Evolutionary conservation across 2,113 vertebrate species (phyloP).

Genomic region (Turdus rufiventris): DNA sequence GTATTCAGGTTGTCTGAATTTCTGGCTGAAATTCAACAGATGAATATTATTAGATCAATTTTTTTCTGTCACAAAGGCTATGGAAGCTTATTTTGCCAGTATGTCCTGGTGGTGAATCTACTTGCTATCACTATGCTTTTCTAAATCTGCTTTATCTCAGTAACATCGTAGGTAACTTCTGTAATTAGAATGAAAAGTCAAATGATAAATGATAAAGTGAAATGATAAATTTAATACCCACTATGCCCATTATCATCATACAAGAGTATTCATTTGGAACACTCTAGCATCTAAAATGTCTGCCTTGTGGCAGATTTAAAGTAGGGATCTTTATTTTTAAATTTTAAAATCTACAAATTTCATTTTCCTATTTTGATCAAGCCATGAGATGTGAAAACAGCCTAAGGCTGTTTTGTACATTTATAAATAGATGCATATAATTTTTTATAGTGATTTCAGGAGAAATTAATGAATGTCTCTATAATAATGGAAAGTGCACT

Average conservation of each 20-base stretch:
- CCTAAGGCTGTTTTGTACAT: not conserved
- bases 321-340: slow-evolving; percentile 9
- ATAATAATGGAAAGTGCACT: not conserved
- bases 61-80: not conserved
- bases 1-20: slow-evolving; percentile 16
- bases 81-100: not conserved
- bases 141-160: slow-evolving; percentile 20
- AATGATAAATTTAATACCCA: slow-evolving; percentile 13
- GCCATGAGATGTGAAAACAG: not conserved
- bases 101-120: slow-evolving; percentile 7
- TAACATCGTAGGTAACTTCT: not conserved
- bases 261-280: slow-evolving; percentile 5
- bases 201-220: not conserved
- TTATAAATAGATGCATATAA: not conserved
- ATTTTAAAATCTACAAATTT: slow-evolving; percentile 22
- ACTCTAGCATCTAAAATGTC: slow-evolving; percentile 47
- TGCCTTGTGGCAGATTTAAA: slow-evolving; percentile 32
- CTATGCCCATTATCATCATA: not conserved
- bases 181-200: not conserved
- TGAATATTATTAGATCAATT: slow-evolving; percentile 4
- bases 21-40: slow-evolving; percentile 4
- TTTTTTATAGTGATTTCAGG: not conserved
- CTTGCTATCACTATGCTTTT: not conserved
- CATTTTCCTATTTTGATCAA: not conserved
- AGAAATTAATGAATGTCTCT: not conserved